phyloP scores from a whole-genome alignment of 2,888 invertebrate species.

The Noctua comes region DNA sequence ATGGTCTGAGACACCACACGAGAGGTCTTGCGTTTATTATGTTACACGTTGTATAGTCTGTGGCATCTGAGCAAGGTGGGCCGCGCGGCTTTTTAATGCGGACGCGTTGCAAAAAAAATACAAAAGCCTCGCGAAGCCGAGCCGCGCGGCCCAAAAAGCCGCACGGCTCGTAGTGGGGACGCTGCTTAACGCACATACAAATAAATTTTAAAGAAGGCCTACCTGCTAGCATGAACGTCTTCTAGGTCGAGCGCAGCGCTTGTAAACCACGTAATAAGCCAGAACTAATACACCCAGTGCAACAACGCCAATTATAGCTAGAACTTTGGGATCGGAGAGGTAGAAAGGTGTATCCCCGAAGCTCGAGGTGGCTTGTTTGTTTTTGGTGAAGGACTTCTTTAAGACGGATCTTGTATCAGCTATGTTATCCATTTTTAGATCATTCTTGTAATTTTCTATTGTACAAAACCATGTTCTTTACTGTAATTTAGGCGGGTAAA shows the following conservation, averaged over 20 bases:
- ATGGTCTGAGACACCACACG: no score
- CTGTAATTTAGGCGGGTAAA: background rate
- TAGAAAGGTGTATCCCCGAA: constrained; percentile 23
- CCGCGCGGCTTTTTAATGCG: no score
- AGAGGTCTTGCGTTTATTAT: no score
- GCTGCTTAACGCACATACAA: no score
- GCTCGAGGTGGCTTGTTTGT: background rate
- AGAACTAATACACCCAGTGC: constrained; percentile 73
- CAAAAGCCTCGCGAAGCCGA: no score
- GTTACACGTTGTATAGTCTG: no score
- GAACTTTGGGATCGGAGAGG: constrained; percentile 77
- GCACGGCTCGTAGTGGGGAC: no score
- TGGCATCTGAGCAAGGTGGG: no score
- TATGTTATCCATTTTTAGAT: constrained; percentile 71
- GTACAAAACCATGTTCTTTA: constrained; percentile 41
- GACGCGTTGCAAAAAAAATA: no score
- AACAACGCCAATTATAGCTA: constrained; percentile 71
- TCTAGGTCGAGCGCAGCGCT: constrained; percentile 52
- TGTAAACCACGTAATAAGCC: constrained; percentile 73
- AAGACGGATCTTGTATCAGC: constrained; percentile 60
- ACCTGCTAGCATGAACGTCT: constrained; percentile 40
- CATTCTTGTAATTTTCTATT: no score
- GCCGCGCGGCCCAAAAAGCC: no score
- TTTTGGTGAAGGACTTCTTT: constrained; percentile 60
- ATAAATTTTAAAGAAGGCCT: background rate